Percentiles rank a stretch among this genome's conserved stretches.
These are phyloP conservation scores for Gasterosteus aculeatus DNA, from an alignment of 2,113 vertebrate species.

Conservation along the genomic window DNA sequence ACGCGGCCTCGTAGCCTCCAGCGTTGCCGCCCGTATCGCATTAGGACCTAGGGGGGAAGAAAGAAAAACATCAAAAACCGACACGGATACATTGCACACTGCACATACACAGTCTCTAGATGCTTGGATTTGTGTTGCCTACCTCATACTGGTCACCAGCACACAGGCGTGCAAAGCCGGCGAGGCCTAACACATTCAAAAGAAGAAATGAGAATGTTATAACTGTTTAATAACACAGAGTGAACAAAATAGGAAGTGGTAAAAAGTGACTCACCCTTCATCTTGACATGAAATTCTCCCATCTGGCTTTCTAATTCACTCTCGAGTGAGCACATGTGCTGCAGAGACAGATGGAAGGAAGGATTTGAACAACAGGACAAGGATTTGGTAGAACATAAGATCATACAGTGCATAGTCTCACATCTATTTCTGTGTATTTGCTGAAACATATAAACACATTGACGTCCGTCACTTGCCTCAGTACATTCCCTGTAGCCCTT, in stretches of 20 bases:
- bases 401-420: not conserved
- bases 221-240: not conserved
- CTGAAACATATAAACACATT: not conserved
- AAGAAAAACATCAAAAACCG: not conserved
- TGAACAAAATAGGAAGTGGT: constrained; percentile 31
- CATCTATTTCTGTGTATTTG: not conserved
- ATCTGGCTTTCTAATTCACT: constrained; percentile 95
- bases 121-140: constrained; percentile 36
- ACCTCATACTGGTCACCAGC: constrained; percentile 99
- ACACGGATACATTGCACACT: not conserved
- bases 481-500: constrained; percentile 97
- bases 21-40: constrained; percentile 96
- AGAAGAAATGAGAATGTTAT: constrained; percentile 36
- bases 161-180: constrained; percentile 95
- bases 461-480: constrained; percentile 82
- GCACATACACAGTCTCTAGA: not conserved
- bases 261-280: constrained; percentile 90
- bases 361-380: not conserved
- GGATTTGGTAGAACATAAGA: not conserved
- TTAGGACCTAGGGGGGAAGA: constrained; percentile 86
- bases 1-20: constrained; percentile 96
- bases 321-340: constrained; percentile 98
- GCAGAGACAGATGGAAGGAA: constrained; percentile 18
- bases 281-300: constrained; percentile 96
- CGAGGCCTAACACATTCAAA: constrained; percentile 85